Base-by-base conservation (phyloP, 2,888 invertebrate species). In the Pachliopta kotzebuea region DNA sequence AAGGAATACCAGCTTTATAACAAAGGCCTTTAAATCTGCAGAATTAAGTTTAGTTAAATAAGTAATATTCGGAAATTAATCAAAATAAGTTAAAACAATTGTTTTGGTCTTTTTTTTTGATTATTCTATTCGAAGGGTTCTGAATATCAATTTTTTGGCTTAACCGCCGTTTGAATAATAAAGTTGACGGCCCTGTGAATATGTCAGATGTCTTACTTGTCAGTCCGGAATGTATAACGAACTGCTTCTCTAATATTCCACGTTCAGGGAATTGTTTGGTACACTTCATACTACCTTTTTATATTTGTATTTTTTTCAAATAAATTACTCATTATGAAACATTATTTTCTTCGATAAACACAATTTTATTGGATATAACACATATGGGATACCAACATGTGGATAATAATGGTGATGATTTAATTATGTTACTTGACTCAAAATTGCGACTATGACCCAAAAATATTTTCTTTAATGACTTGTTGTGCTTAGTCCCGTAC, bases 131-230 rank as follows among this genome's bases (percentile, higher is more conserved):
- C 17, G 37, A 37, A 37, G 37, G 37, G 4, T 37, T 37, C 14
- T 37, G 14, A 11, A 18, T 4, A 8, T 6, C 9, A 18, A 4
- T n/a, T 45, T n/a, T n/a, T 52, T 7, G 50, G 9, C 2, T 11
- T 52, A 37, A 31, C 53, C 57, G 23, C 17, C 29, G 52, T 61
- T 45, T 61, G 58, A 65, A 62, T 62, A 59, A 65, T 65, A 52
- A 26, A 62, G 54, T 55, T 23, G 55, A 54, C 24, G n/a, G 31
- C 31, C 26, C 54, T 37, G 31, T 60, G 63, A 63, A 59, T 56
- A 58, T 23, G 21, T n/a, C 59, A 50, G 50, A 29, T 26, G 2
- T 29, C 42, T 60, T 60, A 26, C 53, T 56, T 42, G 56, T 29
- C 56, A 29, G n/a, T 18, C 24, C 53, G 14, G 61, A 60, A 57